Evolutionary conservation across 2,113 vertebrate genomes (phyloP).

Genomic region (Sander lucioperca): DNA sequence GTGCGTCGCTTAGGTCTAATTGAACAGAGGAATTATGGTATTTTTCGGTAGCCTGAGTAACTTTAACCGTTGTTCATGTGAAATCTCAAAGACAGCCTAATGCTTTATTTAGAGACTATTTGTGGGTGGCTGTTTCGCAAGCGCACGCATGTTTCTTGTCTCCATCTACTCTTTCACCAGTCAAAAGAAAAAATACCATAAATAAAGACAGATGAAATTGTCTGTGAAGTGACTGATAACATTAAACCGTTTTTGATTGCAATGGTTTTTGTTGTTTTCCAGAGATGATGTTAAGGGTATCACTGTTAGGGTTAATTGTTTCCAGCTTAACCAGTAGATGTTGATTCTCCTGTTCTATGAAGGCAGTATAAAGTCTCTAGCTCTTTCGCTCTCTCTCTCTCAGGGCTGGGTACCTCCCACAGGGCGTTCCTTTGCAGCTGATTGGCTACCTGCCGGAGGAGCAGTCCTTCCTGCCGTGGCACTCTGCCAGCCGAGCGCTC

Average conservation of each 20-base stretch:
- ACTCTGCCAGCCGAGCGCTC: conserved; percentile 93
- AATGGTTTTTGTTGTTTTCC: too few species aligned
- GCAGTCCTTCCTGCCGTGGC: conserved; percentile 97
- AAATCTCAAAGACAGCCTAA: too few species aligned
- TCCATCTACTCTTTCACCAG: neutral
- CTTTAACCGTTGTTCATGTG: too few species aligned
- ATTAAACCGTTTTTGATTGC: too few species aligned
- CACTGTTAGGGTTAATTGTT: too few species aligned
- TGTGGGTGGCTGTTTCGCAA: too few species aligned
- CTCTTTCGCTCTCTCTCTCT: conserved; percentile 7
- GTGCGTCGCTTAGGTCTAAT: too few species aligned
- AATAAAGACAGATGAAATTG: neutral
- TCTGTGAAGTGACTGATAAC: neutral
- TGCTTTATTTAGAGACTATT: too few species aligned
- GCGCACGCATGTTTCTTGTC: neutral
- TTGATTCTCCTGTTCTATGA: neutral
- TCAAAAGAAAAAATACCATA: neutral
- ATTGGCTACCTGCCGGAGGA: conserved; percentile 95
- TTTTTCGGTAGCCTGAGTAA: too few species aligned
- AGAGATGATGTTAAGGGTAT: too few species aligned
- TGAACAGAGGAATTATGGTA: too few species aligned
- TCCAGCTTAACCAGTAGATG: neutral
- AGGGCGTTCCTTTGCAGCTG: conserved; percentile 94
- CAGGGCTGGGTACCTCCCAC: conserved; percentile 97
- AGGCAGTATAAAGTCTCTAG: too few species aligned